phyloP scores from a whole-genome alignment of 2,113 vertebrate genomes.

The Tragelaphus scriptus region DNA sequence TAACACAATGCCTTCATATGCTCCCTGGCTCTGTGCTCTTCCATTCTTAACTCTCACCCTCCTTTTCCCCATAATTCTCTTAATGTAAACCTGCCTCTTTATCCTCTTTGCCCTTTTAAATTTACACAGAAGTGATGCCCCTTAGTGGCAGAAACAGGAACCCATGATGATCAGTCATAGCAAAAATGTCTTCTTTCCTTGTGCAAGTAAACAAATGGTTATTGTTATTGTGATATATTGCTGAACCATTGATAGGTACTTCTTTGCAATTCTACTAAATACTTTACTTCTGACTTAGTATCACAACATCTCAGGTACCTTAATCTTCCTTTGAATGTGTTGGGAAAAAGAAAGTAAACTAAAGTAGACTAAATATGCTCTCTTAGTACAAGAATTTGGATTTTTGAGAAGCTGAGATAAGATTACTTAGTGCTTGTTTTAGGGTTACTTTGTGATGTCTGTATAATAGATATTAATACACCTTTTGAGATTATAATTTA shows the following conservation, averaged over 20 bases:
- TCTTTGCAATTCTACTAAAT: neutral
- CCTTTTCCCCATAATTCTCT: neutral
- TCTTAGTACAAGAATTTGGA: neutral
- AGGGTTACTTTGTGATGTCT: neutral
- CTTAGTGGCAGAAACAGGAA: neutral
- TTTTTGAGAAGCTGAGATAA: neutral
- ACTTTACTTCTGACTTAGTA: neutral
- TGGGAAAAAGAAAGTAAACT: neutral
- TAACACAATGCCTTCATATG: neutral
- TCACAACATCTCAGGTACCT: neutral
- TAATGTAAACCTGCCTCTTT: neutral
- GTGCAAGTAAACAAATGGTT: neutral
- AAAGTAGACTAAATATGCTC: neutral
- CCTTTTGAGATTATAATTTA: neutral
- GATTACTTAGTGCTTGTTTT: neutral
- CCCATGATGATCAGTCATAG: neutral
- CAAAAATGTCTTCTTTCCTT: neutral
- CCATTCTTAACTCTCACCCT: neutral
- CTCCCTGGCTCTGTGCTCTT: neutral
- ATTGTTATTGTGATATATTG: neutral
- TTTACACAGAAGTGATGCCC: neutral
- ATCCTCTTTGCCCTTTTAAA: neutral
- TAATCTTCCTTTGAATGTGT: slow-evolving; percentile 1
- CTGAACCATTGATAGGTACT: neutral
- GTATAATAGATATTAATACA: neutral